These are phyloP conservation scores for Portunus trituberculatus DNA, from an alignment of 1,140 invertebrate genomes.

Conservation along the genomic window DNA sequence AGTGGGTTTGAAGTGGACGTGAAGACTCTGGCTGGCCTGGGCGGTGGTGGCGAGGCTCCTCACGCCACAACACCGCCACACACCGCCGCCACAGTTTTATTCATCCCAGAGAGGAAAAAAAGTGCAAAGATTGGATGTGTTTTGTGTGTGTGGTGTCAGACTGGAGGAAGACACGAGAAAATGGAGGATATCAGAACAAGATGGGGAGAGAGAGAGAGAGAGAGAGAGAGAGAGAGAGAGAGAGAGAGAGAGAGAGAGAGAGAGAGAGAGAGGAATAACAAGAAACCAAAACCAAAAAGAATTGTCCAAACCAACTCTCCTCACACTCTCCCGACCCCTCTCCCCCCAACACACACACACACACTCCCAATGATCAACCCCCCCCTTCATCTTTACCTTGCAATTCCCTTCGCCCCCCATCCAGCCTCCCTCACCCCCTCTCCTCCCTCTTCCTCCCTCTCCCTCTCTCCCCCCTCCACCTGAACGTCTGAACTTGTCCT, in stretches of 20 bases:
- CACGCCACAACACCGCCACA: not conserved
- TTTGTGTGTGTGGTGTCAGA: not conserved
- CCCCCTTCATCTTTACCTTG: not conserved
- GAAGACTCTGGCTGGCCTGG: too few species aligned
- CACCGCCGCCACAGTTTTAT: not conserved
- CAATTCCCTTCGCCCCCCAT: not conserved
- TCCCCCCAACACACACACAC: not conserved
- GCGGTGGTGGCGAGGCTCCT: not conserved
- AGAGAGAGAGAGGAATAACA: not conserved
- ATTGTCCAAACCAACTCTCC: not conserved
- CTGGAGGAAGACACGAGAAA: not conserved
- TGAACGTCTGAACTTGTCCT: conserved; percentile 38
- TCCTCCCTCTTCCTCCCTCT: not conserved
- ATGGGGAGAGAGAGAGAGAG: conserved; percentile 6
- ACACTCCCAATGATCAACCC: not conserved
- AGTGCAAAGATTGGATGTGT: not conserved
- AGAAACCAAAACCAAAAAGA: not conserved
- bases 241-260: conserved; percentile 2
- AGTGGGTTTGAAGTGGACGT: too few species aligned
- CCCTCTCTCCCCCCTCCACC: not conserved
- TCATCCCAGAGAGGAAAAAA: not conserved
- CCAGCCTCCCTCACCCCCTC: not conserved
- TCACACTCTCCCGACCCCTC: too few species aligned
- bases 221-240: not conserved
- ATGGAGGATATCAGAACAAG: conserved; percentile 20